Evolutionary conservation across 2,113 vertebrate genomes (phyloP), one percentile per base, ranked within the genome.

Genomic region (Lutjanus erythropterus): DNA sequence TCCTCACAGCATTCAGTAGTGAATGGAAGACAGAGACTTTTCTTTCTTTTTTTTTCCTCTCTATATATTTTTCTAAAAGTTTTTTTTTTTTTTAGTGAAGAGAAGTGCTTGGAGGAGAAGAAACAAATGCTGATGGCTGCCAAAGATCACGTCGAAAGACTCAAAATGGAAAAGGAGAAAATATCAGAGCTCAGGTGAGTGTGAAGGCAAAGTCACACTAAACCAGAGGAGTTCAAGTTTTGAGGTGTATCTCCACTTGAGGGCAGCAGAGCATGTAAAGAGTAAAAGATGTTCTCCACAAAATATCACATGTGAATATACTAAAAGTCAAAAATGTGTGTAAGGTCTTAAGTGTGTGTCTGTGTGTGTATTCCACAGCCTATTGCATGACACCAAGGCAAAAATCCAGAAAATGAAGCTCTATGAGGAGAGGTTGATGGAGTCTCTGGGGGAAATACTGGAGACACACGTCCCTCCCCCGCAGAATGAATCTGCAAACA

Each of bases 31-130:
- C 10, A 61, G 27, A 47, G 18, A 47, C 33, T 15, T 58, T 37
- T 10, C n/a, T 23, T 42, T 39, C 46, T 16, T 47, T 83, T 55
- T 67, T n/a, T n/a, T n/a, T n/a, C n/a, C n/a, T 2, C 21, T 62
- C 29, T 39, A 5, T 74, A 15, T 47, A 58, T 72, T 35, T 19
- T 42, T 71, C 3, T 83, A 8, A 61, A 72, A 2, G 1, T 53
- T 29, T 41, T 0, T 87, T 6, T 87, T 6, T 78, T 60, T 86
- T 71, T 59, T 52, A 96, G 95, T 56, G 95, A 96, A 46, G 72
- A 85, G 80, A 91, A 88, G 71, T 95, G 94, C 95, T 78, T 94
- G 46, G 83, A 93, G 50, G 92, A 96, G 75, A 95, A 94, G 80
- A 79, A 84, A 58, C 88, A 93, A 61, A 84, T 88, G 21, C 62